Evolutionary conservation across 1,140 invertebrate genomes (phyloP), one percentile per base, ranked within the genome.

Genomic region (Coenobita brevimanus): DNA sequence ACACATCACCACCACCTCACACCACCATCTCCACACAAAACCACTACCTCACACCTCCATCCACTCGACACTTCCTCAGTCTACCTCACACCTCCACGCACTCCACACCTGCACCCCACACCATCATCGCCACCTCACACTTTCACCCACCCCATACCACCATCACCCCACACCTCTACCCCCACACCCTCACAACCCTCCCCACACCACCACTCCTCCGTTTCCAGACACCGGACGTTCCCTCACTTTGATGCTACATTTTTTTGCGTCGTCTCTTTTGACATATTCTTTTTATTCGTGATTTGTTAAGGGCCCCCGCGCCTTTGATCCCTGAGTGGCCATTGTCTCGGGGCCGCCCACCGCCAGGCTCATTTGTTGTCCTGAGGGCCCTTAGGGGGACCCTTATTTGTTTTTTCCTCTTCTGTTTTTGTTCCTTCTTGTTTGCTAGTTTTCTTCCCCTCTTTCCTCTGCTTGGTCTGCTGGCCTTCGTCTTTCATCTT

Each of bases 211-310:
- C 69, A 30, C 69, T 38, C 69, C 33, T 41, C 33, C 69, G 38
- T 33, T 38, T 41, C n/a, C 69, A 73, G 33, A 73, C 69, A 73
- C 69, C 62, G 78, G 79, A 30, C 30, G 17, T 30, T 41, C 57
- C 3, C 54, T 38, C 79, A 67, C 80, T 82, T 82, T 82, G 80
- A 82, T 69, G 80, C 41, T 50, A 50, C 80, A 71, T 82, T 82
- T 82, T 82, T 82, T 54, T 17, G 57, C 62, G 80, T 64, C 6
- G n/a, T 82, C 80, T 82, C 80, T 82, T 82, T 71, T 69, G 80
- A 82, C 80, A 82, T 69, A 69, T 71, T 82, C 64, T 82, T 82
- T 82, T 82, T 82, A 69, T 82, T 71, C 62, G 30, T 82, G 80
- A 82, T 82, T 82, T 82, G 80, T 82, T 82, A 82, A 82, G 80